These are phyloP conservation scores for Alectoris magna DNA, from an alignment of 2,797 vertebrate species.

Conservation along the genomic window DNA sequence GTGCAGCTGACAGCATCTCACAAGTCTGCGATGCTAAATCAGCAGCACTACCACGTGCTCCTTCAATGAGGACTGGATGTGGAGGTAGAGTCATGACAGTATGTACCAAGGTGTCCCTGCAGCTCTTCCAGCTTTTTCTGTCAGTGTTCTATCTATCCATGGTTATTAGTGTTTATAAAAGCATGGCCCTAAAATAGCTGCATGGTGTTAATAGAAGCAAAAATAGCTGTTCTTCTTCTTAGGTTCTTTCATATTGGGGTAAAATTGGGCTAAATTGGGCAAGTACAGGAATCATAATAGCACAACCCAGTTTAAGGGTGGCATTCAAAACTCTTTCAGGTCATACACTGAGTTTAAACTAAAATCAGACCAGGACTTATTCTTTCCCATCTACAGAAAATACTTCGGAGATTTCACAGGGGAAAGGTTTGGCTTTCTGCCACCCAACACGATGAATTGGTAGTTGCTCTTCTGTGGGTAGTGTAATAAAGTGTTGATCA, in stretches of 20 bases:
- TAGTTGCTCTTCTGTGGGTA: neutral
- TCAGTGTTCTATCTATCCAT: conserved; percentile 33
- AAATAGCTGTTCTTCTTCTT: neutral
- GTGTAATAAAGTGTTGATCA: neutral
- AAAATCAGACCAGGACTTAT: neutral
- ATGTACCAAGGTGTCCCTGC: conserved; percentile 23
- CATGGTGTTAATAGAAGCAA: conserved; percentile 24
- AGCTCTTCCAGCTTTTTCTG: conserved; percentile 18
- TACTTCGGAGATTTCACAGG: neutral
- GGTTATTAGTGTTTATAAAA: conserved; percentile 60
- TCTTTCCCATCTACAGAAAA: neutral
- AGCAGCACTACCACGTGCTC: conserved; percentile 31
- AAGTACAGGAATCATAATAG: neutral
- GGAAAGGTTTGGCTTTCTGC: neutral
- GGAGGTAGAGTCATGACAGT: conserved; percentile 55
- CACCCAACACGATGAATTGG: neutral
- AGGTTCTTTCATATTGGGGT: neutral
- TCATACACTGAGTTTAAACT: neutral
- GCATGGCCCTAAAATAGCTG: conserved; percentile 39
- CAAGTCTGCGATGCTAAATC: conserved; percentile 34
- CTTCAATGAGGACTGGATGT: neutral
- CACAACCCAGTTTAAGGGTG: conserved; percentile 19
- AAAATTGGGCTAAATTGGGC: conserved; percentile 35
- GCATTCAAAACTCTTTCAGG: conserved; percentile 23
- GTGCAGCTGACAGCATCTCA: conserved; percentile 19